Conservation (phyloP, 92 coral and sea anemone genomes). For the Diadumene lineata region DNA sequence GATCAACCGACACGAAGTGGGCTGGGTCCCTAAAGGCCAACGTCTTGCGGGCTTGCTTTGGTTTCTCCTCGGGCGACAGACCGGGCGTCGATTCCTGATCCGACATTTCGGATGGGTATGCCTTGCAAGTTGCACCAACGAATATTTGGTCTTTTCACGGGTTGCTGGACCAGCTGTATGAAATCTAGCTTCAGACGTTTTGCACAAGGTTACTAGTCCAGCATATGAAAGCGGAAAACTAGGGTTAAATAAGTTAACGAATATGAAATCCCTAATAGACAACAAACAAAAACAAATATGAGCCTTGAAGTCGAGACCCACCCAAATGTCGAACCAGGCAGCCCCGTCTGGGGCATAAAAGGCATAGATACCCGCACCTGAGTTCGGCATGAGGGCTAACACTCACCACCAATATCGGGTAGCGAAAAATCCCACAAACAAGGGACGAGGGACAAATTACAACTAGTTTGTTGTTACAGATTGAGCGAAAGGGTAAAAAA, state of each 20-base stretch:
- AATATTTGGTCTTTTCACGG: conserved; percentile 14
- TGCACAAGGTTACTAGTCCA: not conserved
- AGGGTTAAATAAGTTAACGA: not conserved
- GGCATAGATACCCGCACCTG: conserved; percentile 48
- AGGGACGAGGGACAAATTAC: too few relatives aligned
- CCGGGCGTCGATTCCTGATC: too few relatives aligned
- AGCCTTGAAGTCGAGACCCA: conserved; percentile 25
- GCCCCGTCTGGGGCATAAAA: conserved; percentile 39
- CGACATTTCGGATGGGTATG: conserved; percentile 47
- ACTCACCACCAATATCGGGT: not conserved
- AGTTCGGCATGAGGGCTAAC: conserved; percentile 2
- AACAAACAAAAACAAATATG: not conserved
- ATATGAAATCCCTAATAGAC: conserved; percentile 23
- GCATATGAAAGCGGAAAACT: not conserved
- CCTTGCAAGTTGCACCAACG: conserved; percentile 65
- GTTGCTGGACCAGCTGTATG: not conserved
- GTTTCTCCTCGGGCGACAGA: too few relatives aligned
- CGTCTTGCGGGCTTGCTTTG: too few relatives aligned
- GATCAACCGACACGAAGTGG: conserved; percentile 29
- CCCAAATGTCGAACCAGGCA: conserved; percentile 52
- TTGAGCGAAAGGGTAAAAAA: too few relatives aligned
- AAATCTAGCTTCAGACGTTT: conserved; percentile 31
- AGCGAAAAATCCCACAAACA: not conserved
- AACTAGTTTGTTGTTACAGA: too few relatives aligned
- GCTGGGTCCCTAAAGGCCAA: too few relatives aligned